Base-by-base conservation (phyloP, 2,797 vertebrate species). In the Xenopus petersii region DNA sequence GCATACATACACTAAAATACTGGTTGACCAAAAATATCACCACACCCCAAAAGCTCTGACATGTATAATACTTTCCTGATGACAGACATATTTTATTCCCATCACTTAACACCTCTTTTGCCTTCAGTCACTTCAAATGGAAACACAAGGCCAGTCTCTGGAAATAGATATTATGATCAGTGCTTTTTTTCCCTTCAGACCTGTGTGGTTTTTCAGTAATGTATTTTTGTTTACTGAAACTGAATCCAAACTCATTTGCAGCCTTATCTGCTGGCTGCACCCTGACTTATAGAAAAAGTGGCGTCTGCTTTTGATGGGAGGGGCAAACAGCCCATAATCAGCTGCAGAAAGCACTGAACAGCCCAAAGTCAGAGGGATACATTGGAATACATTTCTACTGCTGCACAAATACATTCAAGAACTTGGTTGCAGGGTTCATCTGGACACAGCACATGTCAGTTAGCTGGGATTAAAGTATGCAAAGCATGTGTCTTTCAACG, bases 221-320 rank as follows among this genome's bases (percentile, higher is more conserved):
- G 21, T 48, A 33, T 60, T 62, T 69, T 36, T 73, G 65, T 60
- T 64, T 73, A 64, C 36, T 56, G 55, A 65, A 68, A 63, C 70
- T 55, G 63, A 60, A 59, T 71, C 55, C 17, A 16, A 30, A 47
- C 75, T 73, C 30, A 24, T 33, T 69, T 58, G 51, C 61, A 60
- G 71, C 26, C 46, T 79, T 74, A 79, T 78, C 76, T 79, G 24
- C 30, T 9, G 33, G 54, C 76, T 64, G 62, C 71, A 74, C 54
- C 26, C 70, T 67, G 59, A 63, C 46, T 47, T 26, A 62, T 55
- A 10, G 54, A 21, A 59, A 70, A 68, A 51, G 46, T 56, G 26
- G 17, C 12, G 24, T 46, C 71, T 56, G 56, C 64, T 64, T 30
- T 30, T 8, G 15, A 6, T 1, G 62, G 62, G 62, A 64, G 33